phyloP scores from a whole-genome alignment of 2,888 invertebrate species.

The Pristionchus fissidentatus region DNA sequence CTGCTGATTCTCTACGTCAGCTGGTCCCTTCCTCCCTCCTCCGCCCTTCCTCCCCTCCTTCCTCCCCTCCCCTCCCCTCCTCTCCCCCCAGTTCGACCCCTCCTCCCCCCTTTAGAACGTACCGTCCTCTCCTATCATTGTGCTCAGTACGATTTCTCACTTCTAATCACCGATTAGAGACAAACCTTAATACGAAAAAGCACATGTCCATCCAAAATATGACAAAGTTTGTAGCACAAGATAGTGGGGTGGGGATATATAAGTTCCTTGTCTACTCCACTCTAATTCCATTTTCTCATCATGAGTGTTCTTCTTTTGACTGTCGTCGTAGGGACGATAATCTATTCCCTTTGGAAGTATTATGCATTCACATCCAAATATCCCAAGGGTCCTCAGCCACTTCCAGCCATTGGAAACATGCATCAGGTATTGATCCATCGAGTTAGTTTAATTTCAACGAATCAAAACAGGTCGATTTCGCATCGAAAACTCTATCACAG shows the following conservation, averaged over 20 bases:
- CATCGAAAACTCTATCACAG: neutral
- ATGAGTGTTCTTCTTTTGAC: slow-evolving; percentile 18
- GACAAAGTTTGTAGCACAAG: neutral
- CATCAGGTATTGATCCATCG: neutral
- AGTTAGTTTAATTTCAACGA: neutral
- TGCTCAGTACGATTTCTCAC: neutral
- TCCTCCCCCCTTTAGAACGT: neutral
- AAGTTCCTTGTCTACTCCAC: neutral
- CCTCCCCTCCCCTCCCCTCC: neutral
- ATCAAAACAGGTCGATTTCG: neutral
- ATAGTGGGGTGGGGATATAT: neutral
- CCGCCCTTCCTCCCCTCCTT: neutral
- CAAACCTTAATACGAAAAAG: neutral
- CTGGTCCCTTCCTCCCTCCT: neutral
- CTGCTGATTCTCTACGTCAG: too few relatives aligned
- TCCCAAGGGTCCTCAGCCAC: neutral
- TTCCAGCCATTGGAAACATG: slow-evolving; percentile 24
- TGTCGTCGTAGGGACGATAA: neutral
- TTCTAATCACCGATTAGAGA: slow-evolving; percentile 7
- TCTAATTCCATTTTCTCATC: neutral
- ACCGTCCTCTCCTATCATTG: neutral
- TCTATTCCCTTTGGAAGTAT: neutral
- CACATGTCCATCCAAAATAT: slow-evolving; percentile 6
- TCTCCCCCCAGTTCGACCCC: neutral
- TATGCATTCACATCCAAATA: slow-evolving; percentile 18